Evolutionary conservation across 2,113 vertebrate species (phyloP).

Genomic region (Tachysurus fulvidraco): DNA sequence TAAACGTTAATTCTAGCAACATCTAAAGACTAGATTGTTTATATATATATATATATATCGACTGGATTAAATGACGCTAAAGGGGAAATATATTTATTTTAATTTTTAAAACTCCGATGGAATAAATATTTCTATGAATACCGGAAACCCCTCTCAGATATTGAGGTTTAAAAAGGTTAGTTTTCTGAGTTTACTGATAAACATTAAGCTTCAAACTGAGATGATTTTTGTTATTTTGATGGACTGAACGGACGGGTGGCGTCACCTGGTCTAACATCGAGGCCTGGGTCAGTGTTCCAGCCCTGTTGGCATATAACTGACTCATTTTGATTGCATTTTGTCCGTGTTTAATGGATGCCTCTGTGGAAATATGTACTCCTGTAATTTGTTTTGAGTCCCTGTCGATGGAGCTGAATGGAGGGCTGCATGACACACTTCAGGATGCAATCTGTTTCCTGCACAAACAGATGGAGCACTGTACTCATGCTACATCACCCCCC

Average conservation of each 20-base stretch:
- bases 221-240: background rate
- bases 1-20: background rate
- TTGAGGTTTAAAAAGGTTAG: no score
- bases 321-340: background rate
- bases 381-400: constrained; percentile 24
- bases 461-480: constrained; percentile 70
- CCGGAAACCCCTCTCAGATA: background rate
- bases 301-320: background rate
- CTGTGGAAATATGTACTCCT: background rate
- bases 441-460: constrained; percentile 74
- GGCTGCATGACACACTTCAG: constrained; percentile 45
- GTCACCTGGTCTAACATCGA: background rate
- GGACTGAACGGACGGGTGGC: background rate
- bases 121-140: background rate
- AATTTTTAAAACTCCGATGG: no score
- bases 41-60: background rate
- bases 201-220: background rate
- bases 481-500: constrained; percentile 47
- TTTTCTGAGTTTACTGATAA: background rate
- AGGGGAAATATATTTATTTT: no score
- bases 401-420: constrained; percentile 63
- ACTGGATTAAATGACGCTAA: background rate
- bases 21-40: no score
- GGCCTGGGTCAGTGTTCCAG: background rate
- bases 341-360: background rate